These are phyloP conservation scores for Tyto alba DNA, from an alignment of 2,113 vertebrate genomes.

Conservation along the genomic window DNA sequence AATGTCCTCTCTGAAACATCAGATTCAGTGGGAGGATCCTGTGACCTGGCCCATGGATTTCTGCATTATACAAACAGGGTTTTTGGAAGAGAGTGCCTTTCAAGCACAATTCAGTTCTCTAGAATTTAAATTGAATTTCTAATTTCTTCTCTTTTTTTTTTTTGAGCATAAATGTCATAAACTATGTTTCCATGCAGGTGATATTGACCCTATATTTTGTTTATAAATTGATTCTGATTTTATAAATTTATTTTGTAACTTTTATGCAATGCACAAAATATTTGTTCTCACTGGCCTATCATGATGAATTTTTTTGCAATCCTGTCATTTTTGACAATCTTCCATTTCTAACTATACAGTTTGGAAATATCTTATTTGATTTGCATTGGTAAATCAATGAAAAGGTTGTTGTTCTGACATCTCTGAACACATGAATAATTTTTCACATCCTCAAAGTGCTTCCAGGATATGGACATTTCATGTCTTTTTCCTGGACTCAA, in stretches of 20 bases:
- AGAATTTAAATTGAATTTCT: background rate
- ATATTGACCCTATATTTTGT: background rate
- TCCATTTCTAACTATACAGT: background rate
- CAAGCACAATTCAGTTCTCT: background rate
- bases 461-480: background rate
- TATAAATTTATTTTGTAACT: background rate
- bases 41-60: background rate
- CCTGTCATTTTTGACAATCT: background rate
- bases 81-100: background rate
- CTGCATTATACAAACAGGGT: background rate
- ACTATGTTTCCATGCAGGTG: background rate
- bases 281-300: background rate
- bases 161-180: background rate
- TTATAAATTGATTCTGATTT: background rate
- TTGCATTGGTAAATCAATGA: background rate
- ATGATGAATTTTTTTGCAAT: background rate
- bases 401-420: background rate
- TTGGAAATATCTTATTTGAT: background rate
- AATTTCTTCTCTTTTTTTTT: background rate
- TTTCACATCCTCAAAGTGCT: background rate
- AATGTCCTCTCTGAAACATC: background rate
- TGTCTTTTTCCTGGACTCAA: background rate
- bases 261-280: background rate
- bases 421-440: background rate
- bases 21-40: background rate